phyloP scores from a whole-genome alignment of 2,113 vertebrate species.

The Papio anubis region DNA sequence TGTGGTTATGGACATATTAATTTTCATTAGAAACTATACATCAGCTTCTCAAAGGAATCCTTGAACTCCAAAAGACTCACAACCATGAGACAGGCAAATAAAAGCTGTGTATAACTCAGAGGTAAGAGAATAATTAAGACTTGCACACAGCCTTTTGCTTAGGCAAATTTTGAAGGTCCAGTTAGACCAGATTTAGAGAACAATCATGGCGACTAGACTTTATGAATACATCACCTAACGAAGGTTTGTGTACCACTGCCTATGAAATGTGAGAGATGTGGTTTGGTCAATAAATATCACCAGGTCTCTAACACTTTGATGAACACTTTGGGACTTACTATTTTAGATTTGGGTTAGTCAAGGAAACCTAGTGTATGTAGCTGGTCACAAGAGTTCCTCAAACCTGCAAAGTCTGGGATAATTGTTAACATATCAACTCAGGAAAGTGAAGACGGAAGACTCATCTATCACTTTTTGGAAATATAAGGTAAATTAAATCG shows the following conservation, averaged over 20 bases:
- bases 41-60: neutral
- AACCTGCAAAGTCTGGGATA: neutral
- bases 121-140: neutral
- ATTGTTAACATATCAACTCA: neutral
- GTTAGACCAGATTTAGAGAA: neutral
- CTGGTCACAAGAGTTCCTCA: neutral
- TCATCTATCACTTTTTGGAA: neutral
- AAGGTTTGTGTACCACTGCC: neutral
- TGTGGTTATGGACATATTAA: neutral
- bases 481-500: neutral
- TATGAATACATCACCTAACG: neutral
- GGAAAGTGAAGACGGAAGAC: neutral
- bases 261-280: neutral
- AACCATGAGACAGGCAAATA: neutral
- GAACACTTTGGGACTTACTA: neutral
- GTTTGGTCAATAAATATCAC: neutral
- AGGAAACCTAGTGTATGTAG: neutral
- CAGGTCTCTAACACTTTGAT: neutral
- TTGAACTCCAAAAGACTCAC: neutral
- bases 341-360: neutral
- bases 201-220: neutral
- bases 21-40: neutral
- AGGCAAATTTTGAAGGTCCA: neutral
- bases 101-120: neutral
- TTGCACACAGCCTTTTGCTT: neutral